phyloP scores from a whole-genome alignment of 2,888 invertebrate genomes.

The Arge pagana region DNA sequence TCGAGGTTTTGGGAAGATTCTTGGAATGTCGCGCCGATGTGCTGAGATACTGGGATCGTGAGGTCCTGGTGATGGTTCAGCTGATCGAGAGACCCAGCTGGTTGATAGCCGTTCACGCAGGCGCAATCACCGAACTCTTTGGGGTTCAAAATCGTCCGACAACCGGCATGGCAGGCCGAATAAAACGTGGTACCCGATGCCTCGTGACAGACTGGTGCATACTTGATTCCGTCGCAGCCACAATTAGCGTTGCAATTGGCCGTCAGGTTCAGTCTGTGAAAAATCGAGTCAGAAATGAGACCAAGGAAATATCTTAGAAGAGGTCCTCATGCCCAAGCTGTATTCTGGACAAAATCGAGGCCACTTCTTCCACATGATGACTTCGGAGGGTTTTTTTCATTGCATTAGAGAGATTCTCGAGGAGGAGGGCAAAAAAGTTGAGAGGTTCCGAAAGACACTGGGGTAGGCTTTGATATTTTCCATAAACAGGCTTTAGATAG shows the following conservation, averaged over 20 bases:
- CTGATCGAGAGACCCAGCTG: not conserved
- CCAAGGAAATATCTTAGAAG: too few species aligned
- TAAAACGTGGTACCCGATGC: conserved; percentile 66
- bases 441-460: not conserved
- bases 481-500: conserved; percentile 10
- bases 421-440: too few species aligned
- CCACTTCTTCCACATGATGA: conserved; percentile 4
- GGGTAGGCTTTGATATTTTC: not conserved
- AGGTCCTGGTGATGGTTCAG: not conserved
- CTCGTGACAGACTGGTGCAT: conserved; percentile 69
- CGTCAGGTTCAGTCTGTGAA: conserved; percentile 61
- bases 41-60: not conserved
- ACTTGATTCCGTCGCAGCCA: conserved; percentile 64
- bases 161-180: conserved; percentile 78
- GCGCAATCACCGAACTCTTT: conserved; percentile 49
- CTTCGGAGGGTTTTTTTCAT: conserved; percentile 12
- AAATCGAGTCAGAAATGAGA: not conserved
- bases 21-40: not conserved
- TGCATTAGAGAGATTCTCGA: too few species aligned
- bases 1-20: too few species aligned
- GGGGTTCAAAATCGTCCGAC: conserved; percentile 54
- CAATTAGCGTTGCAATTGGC: conserved; percentile 65
- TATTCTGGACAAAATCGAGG: too few species aligned
- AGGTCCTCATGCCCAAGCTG: too few species aligned
- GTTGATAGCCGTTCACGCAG: conserved; percentile 38